Percentiles rank a stretch among this genome's conserved stretches.
phyloP scores from a whole-genome alignment of 2,888 invertebrate species.

The Adelognathus sp. region DNA sequence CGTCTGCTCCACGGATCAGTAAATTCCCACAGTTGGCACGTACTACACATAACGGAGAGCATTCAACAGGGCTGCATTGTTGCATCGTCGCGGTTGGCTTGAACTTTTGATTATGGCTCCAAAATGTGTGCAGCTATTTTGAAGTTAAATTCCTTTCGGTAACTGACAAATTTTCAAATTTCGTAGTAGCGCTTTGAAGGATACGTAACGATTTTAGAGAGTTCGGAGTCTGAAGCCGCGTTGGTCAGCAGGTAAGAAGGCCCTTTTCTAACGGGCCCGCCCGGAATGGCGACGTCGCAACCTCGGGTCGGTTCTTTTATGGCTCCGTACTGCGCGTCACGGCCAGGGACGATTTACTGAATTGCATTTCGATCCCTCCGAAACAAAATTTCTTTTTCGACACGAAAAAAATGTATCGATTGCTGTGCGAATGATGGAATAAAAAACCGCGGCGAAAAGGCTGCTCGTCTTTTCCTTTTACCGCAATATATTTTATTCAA shows the following conservation, averaged over 20 bases:
- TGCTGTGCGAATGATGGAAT: background rate
- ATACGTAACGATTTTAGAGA: background rate
- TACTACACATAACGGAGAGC: constrained; percentile 1
- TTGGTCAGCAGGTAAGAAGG: constrained; percentile 40
- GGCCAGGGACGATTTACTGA: constrained; percentile 29
- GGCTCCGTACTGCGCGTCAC: constrained; percentile 16
- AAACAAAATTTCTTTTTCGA: background rate
- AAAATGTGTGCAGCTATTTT: background rate
- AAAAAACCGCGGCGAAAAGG: no score
- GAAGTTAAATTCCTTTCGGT: background rate
- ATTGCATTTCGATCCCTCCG: background rate
- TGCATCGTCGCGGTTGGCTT: background rate
- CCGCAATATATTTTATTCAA: no score
- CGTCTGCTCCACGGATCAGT: constrained; percentile 62
- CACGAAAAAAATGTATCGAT: background rate
- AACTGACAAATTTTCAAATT: no score
- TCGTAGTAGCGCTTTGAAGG: background rate
- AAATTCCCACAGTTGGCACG: constrained; percentile 65
- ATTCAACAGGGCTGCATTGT: constrained; percentile 32
- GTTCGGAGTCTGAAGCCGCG: background rate
- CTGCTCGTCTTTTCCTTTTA: no score
- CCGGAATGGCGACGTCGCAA: constrained; percentile 44
- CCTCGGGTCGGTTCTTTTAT: constrained; percentile 45
- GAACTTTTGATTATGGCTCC: background rate
- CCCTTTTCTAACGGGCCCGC: constrained; percentile 43